A percentile compares a stretch with the other conserved stretches of the same genome.
These are phyloP conservation scores for Aproaerema taeniolella DNA, from an alignment of 2,888 invertebrate species.

Conservation along the genomic window DNA sequence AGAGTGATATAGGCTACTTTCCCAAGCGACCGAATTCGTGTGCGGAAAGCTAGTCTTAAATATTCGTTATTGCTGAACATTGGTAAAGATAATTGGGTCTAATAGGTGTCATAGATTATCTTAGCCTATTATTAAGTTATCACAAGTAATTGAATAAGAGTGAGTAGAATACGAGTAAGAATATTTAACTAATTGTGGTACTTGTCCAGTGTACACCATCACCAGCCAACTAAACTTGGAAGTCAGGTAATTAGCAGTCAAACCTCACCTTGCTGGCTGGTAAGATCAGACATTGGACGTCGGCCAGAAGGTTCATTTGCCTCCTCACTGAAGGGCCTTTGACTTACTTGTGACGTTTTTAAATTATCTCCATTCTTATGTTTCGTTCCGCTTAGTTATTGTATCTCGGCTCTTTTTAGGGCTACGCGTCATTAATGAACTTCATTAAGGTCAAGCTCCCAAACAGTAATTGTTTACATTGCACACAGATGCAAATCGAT, in stretches of 20 bases:
- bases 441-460: no score
- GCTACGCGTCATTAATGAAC: background rate
- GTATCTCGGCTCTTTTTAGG: background rate
- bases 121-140: no score
- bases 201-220: no score
- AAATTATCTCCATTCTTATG: background rate
- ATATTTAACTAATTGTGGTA: no score
- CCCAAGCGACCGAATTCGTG: no score
- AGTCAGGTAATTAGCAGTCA: conserved; percentile 1
- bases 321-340: background rate
- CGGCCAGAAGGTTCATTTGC: conserved; percentile 10
- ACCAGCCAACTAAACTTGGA: conserved; percentile 1
- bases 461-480: background rate
- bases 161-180: no score
- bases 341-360: background rate
- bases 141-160: no score
- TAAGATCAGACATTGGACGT: background rate
- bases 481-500: background rate
- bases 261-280: background rate
- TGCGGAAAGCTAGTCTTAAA: no score
- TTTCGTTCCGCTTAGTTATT: background rate
- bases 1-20: no score
- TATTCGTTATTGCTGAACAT: no score
- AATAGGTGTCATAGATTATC: no score
- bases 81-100: no score